A percentile compares a stretch with the other conserved stretches of the same genome.
Conservation (phyloP, 1,140 invertebrate genomes). For the Elysia chlorotica region DNA sequence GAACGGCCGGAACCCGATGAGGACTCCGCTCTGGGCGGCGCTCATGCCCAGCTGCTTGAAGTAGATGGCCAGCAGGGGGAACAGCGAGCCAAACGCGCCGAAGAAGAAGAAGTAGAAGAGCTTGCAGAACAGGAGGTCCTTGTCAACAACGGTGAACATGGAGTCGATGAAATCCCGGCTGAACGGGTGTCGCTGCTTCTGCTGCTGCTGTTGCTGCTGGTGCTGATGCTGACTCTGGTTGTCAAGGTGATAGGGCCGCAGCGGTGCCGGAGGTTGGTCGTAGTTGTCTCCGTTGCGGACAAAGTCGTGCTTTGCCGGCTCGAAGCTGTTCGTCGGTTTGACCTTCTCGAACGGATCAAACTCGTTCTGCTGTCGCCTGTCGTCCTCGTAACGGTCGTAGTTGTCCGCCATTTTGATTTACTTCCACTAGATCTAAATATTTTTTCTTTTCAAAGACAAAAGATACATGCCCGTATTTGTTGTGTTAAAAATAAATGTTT, state of each 20-base stretch:
- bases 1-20: slow-evolving; percentile 79
- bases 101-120: slow-evolving; percentile 99
- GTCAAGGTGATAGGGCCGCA: too few species aligned
- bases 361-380: slow-evolving; percentile 35
- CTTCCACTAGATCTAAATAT: not conserved
- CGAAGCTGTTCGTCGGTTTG: slow-evolving; percentile 20
- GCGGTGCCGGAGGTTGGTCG: too few species aligned
- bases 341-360: slow-evolving; percentile 40
- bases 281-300: too few species aligned
- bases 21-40: slow-evolving; percentile 88
- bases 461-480: not conserved
- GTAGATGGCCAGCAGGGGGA: slow-evolving; percentile 97
- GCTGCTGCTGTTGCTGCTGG: slow-evolving; percentile 27
- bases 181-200: slow-evolving; percentile 64
- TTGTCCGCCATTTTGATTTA: not conserved
- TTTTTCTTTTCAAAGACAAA: too few species aligned
- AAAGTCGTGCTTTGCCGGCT: slow-evolving; percentile 14
- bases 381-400: not conserved
- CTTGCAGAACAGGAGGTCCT: slow-evolving; percentile 56
- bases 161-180: slow-evolving; percentile 52
- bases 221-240: too few species aligned
- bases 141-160: slow-evolving; percentile 52
- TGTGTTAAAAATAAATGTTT: not conserved
- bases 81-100: slow-evolving; percentile 96
- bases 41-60: slow-evolving; percentile 99